phyloP scores from a whole-genome alignment of 2,888 invertebrate species.

The Reticulitermes lucifugus region DNA sequence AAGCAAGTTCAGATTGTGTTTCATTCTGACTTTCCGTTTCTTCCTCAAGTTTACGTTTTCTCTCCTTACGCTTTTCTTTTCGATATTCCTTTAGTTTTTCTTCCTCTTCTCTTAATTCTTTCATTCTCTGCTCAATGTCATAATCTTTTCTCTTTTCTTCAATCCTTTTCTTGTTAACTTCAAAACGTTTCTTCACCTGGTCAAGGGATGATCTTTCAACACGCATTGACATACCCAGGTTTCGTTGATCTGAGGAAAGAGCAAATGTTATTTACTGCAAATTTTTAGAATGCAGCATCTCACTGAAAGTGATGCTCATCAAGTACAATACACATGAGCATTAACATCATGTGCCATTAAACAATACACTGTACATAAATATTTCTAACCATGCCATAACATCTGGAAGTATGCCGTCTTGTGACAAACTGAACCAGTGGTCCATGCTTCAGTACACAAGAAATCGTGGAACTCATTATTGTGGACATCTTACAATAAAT shows the following conservation, averaged over 20 bases:
- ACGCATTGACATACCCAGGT: slow-evolving; percentile 99
- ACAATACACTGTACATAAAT: background rate
- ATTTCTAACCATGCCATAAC: too few species aligned
- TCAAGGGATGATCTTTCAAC: slow-evolving; percentile 95
- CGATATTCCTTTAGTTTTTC: slow-evolving; percentile 91
- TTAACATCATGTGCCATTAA: background rate
- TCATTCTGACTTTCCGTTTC: slow-evolving; percentile 65
- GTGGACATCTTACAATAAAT: too few species aligned
- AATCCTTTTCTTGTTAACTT: slow-evolving; percentile 90
- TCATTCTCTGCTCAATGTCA: slow-evolving; percentile 89
- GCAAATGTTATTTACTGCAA: background rate
- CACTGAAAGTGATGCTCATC: background rate
- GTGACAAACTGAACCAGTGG: too few species aligned
- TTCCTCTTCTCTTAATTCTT: slow-evolving; percentile 96
- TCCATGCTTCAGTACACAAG: too few species aligned
- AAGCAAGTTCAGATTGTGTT: slow-evolving; percentile 76
- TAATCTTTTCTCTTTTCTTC: slow-evolving; percentile 97
- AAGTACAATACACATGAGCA: background rate
- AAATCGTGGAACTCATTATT: too few species aligned
- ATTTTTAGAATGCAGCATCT: background rate
- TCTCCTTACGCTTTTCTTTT: slow-evolving; percentile 89
- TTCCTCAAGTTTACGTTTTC: slow-evolving; percentile 86
- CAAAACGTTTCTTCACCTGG: slow-evolving; percentile 93
- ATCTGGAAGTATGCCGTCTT: too few species aligned
- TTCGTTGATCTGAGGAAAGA: slow-evolving; percentile 81